Evolutionary conservation across 2,797 vertebrate genomes (phyloP).

Genomic region (Danio choprae): DNA sequence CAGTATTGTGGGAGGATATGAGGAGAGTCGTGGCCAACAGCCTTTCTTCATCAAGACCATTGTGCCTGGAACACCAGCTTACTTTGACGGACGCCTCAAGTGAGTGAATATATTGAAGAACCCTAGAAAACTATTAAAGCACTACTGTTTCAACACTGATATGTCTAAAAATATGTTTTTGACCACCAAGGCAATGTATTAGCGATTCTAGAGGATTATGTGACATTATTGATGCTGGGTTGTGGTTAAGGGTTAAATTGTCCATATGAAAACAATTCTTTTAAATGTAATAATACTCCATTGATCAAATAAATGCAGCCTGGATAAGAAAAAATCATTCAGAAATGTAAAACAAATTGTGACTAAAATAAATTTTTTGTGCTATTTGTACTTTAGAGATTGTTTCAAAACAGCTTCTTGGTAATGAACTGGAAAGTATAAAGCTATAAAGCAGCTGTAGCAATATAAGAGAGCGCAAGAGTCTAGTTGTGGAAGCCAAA

Average conservation of each 20-base stretch:
- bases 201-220: neutral
- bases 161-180: neutral
- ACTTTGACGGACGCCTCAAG: constrained; percentile 90
- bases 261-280: neutral
- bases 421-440: too few relatives aligned
- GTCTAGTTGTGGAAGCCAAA: too few relatives aligned
- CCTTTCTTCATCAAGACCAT: constrained; percentile 98
- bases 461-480: too few relatives aligned
- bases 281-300: neutral
- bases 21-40: constrained; percentile 90
- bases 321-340: neutral
- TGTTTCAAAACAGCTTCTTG: too few relatives aligned
- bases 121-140: neutral
- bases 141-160: neutral
- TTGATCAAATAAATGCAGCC: neutral
- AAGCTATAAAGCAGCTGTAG: too few relatives aligned
- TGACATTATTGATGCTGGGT: neutral
- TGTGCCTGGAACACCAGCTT: constrained; percentile 90
- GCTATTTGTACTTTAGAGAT: too few relatives aligned
- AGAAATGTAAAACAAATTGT: too few relatives aligned
- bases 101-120: constrained; percentile 66
- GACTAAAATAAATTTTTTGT: too few relatives aligned
- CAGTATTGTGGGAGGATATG: constrained; percentile 94
- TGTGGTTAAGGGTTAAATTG: neutral
- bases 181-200: neutral